Conservation (phyloP, 2,113 vertebrate genomes). For the Corvus cornix region DNA sequence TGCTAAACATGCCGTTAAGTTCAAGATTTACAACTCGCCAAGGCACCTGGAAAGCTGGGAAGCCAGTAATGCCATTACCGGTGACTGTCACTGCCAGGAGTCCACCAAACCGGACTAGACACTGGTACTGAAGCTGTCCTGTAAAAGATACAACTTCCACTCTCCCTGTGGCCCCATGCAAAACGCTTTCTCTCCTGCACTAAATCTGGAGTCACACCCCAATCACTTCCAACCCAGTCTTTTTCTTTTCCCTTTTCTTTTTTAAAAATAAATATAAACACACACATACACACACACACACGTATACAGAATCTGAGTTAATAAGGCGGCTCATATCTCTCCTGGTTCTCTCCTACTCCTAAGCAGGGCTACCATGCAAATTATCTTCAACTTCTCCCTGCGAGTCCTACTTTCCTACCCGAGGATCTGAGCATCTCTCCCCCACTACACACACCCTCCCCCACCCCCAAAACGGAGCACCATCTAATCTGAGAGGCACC, state of each 20-base stretch:
- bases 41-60: constrained; percentile 63
- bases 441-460: constrained; percentile 43
- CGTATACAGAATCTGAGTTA: neutral
- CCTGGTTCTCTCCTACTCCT: neutral
- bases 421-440: constrained; percentile 36
- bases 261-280: neutral
- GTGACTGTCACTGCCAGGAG: constrained; percentile 57
- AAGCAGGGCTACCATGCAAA: constrained; percentile 34
- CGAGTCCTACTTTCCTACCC: constrained; percentile 53
- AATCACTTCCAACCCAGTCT: neutral
- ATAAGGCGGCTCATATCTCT: neutral
- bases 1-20: constrained; percentile 74
- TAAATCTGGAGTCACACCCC: constrained; percentile 36
- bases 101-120: constrained; percentile 28
- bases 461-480: neutral
- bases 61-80: constrained; percentile 59
- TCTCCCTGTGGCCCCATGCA: neutral
- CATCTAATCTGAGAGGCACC: constrained; percentile 59
- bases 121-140: constrained; percentile 43
- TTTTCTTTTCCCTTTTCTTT: neutral
- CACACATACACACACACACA: neutral
- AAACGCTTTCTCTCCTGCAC: neutral
- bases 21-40: constrained; percentile 75
- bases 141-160: constrained; percentile 46
- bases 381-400: constrained; percentile 72